Conservation (phyloP, 1,140 invertebrate genomes). For the Argopecten irradians region DNA sequence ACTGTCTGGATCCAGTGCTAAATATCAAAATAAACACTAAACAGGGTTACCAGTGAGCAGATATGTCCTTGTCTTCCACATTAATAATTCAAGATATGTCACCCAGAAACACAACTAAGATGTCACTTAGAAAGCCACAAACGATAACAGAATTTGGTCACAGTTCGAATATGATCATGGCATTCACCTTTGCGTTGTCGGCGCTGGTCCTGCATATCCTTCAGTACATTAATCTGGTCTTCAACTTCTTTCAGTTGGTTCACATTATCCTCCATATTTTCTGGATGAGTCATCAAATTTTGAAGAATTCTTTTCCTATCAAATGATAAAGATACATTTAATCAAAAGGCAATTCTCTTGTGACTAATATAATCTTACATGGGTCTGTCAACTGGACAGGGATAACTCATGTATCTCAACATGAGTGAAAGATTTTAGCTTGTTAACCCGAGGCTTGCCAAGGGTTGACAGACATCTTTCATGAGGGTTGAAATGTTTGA, state of each 20-base stretch:
- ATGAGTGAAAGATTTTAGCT: too few species aligned
- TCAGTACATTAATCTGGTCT: constrained; percentile 39
- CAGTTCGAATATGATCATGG: not conserved
- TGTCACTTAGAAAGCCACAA: not conserved
- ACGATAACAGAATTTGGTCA: not conserved
- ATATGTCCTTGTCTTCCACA: not conserved
- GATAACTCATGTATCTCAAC: too few species aligned
- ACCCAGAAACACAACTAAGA: too few species aligned
- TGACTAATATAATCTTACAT: too few species aligned
- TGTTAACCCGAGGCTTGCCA: too few species aligned
- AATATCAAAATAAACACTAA: not conserved
- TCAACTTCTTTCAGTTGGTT: constrained; percentile 55
- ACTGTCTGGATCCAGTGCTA: not conserved
- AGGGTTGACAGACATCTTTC: too few species aligned
- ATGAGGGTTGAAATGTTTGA: too few species aligned
- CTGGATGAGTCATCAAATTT: constrained; percentile 39
- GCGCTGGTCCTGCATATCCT: constrained; percentile 29
- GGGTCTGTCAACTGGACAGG: too few species aligned
- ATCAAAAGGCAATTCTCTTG: too few species aligned
- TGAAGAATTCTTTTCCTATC: constrained; percentile 55
- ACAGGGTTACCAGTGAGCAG: too few species aligned
- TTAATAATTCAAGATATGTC: too few species aligned
- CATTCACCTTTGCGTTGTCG: not conserved
- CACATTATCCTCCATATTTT: constrained; percentile 39
- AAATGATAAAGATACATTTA: too few species aligned